These are phyloP conservation scores for Hypomecis atomaria DNA, from an alignment of 2,888 invertebrate species.

Conservation along the genomic window DNA sequence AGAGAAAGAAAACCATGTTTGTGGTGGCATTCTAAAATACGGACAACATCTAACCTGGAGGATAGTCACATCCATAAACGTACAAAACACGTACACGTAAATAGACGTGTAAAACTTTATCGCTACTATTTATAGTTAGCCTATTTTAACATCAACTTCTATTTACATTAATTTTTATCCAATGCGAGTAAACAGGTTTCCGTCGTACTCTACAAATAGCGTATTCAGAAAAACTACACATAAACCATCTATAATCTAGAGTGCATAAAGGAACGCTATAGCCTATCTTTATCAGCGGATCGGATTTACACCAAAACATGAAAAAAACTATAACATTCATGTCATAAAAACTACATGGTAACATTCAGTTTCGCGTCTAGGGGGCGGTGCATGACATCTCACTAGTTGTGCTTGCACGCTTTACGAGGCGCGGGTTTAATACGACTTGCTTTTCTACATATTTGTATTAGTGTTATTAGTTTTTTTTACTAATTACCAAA, in stretches of 20 bases:
- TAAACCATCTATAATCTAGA: slow-evolving; percentile 27
- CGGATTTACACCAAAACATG: slow-evolving; percentile 31
- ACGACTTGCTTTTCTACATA: slow-evolving; percentile 44
- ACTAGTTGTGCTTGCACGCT: slow-evolving; percentile 60
- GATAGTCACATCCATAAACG: too few species aligned
- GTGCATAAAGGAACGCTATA: slow-evolving; percentile 38
- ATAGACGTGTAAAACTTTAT: too few species aligned
- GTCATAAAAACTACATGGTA: slow-evolving; percentile 41
- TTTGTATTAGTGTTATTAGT: too few species aligned
- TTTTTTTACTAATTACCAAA: too few species aligned
- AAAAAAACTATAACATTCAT: slow-evolving; percentile 32
- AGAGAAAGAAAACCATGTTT: too few species aligned
- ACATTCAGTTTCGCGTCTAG: slow-evolving; percentile 43
- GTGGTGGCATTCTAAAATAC: too few species aligned
- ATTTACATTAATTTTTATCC: not conserved
- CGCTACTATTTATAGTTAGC: too few species aligned
- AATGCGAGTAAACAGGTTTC: not conserved
- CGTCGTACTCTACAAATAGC: not conserved
- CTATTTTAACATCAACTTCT: too few species aligned
- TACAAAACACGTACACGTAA: too few species aligned
- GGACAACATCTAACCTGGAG: too few species aligned
- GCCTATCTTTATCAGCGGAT: slow-evolving; percentile 31
- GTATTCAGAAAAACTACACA: slow-evolving; percentile 27
- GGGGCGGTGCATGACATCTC: slow-evolving; percentile 58
- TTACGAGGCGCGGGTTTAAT: slow-evolving; percentile 49